Evolutionary conservation across 35 echinoderm and acorn worm species (phyloP), one percentile per base, ranked within the genome.

Genomic region (Apostichopus parvimensis): DNA sequence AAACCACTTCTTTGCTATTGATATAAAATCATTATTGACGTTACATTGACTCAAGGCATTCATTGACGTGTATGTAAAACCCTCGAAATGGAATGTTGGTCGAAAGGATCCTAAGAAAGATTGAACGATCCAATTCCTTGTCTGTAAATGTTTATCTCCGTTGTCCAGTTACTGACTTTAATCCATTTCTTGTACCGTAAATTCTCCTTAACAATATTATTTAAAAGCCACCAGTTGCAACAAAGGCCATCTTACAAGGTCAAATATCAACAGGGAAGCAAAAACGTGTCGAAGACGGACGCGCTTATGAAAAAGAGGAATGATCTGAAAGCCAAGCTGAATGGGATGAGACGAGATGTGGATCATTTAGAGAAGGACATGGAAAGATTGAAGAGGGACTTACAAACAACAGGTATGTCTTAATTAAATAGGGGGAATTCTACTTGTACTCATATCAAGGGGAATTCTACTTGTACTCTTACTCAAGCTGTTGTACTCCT

Each of bases 281-380:
- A 62, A 87, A 4, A 21, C n/a, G 54, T 58, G 4, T 53, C 84
- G 15, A 57, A 87, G 57, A 87, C 10, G 14, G 84, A 87, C 9
- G 84, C 56, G 4, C 84, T 87, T 0, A 18, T 65, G 84, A 87
- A 70, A 28, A 87, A 87, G 57, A 87, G 84, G 57, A 87, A 87
- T 5, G 84, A 87, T 21, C 45, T 87, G 6, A 11, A 57, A 5
- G 84, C 53, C 3, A 87, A 87, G 14, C 24, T 87, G 54, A 87
- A 87, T 5, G 11, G 8, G 22, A 87, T 5, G 5, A 87, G 58
- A 57, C 59, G 23, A 65, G 84, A 87, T 26, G 84, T 87, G 1
- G 57, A 87, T 24, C 20, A 45, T 14, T 57, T 87, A 4, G 57
- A 87, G n/a, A 87, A 87, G 28, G 84, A 87, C 28, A 70, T 87